phyloP scores from a whole-genome alignment of 2,113 vertebrate species.

The Corythornis cristatus region DNA sequence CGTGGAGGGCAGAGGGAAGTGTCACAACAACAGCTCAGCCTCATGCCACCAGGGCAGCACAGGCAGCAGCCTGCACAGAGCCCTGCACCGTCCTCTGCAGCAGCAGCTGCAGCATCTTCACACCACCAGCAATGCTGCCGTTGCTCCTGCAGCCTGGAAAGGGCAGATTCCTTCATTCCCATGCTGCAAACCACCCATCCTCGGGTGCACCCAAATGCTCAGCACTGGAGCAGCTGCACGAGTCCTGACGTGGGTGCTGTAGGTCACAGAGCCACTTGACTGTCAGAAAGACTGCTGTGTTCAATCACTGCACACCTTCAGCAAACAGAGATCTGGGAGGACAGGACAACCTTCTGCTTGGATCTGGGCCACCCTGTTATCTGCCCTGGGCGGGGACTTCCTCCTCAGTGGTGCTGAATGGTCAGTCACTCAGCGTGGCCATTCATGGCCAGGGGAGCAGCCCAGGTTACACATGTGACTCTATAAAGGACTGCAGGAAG shows the following conservation, averaged over 20 bases:
- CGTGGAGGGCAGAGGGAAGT: neutral
- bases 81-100: neutral
- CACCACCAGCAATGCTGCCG: neutral
- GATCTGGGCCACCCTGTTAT: neutral
- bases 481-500: neutral
- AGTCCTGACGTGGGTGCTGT: neutral
- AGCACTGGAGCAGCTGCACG: neutral
- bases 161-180: too few relatives aligned
- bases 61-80: fast-evolving
- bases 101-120: neutral
- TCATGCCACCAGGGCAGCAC: neutral
- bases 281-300: too few relatives aligned
- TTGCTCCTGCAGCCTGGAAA: neutral
- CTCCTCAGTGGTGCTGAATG: neutral
- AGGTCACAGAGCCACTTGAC: neutral
- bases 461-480: fast-evolving
- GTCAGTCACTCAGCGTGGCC: neutral
- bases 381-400: neutral
- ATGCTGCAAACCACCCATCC: neutral
- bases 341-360: neutral
- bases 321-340: neutral
- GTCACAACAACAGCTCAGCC: neutral
- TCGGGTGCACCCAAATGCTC: neutral
- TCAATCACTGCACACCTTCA: neutral
- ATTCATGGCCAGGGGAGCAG: neutral